Evolutionary conservation across 2,888 invertebrate genomes (phyloP).

Genomic region (Zhengitettix transpicula): DNA sequence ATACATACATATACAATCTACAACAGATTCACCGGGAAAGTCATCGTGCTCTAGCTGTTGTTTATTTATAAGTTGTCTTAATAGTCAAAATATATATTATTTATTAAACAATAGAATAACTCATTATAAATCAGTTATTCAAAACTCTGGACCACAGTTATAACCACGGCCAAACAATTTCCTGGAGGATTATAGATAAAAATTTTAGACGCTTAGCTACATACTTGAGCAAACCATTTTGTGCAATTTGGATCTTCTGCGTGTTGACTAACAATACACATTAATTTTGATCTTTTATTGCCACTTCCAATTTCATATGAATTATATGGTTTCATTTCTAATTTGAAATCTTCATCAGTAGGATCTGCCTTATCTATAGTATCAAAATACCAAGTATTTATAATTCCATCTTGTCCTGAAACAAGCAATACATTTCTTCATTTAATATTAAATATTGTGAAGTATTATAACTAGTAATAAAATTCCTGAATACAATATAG

Average conservation of each 20-base stretch:
- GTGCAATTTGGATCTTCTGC: slow-evolving; percentile 23
- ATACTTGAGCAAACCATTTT: slow-evolving; percentile 61
- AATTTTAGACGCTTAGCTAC: slow-evolving; percentile 12
- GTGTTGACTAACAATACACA: slow-evolving; percentile 34
- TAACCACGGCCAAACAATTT: no score
- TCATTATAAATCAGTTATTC: no score
- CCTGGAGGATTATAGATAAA: not conserved
- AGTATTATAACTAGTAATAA: no score
- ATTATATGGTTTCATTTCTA: slow-evolving; percentile 74
- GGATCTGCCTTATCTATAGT: slow-evolving; percentile 78
- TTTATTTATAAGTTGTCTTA: no score
- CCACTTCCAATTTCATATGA: slow-evolving; percentile 47
- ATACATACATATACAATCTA: no score
- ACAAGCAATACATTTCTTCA: not conserved
- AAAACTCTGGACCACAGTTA: no score
- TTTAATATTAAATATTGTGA: not conserved
- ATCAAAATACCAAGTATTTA: slow-evolving; percentile 80
- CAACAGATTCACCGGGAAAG: no score
- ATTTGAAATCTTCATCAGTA: slow-evolving; percentile 57
- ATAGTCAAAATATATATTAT: no score
- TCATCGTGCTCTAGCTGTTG: no score
- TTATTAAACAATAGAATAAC: no score
- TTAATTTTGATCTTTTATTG: slow-evolving; percentile 28
- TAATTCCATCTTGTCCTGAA: slow-evolving; percentile 55
- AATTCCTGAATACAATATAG: no score